These are phyloP conservation scores for Lithophane socia DNA, from an alignment of 2,888 invertebrate genomes.

Conservation along the genomic window DNA sequence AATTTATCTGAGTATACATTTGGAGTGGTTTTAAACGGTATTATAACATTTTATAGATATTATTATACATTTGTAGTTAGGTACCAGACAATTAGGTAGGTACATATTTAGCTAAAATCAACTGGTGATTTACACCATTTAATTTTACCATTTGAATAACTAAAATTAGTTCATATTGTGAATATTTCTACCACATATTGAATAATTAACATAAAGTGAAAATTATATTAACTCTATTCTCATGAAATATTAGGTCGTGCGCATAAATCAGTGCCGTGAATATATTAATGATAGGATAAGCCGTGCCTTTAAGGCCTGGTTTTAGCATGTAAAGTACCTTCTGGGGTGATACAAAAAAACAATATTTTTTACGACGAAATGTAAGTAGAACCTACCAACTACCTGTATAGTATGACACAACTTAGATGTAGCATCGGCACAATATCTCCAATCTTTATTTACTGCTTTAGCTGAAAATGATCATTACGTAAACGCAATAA, in stretches of 20 bases:
- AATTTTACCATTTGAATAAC: slow-evolving; percentile 16
- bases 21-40: no score
- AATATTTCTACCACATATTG: slow-evolving; percentile 30
- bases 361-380: slow-evolving; percentile 23
- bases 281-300: slow-evolving; percentile 59
- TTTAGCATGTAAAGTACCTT: slow-evolving; percentile 27
- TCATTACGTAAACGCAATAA: no score
- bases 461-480: no score
- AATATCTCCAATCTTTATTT: no score
- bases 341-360: slow-evolving; percentile 4
- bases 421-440: no score
- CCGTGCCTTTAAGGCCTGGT: slow-evolving; percentile 28
- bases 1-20: no score
- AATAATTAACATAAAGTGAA: slow-evolving; percentile 52
- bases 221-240: slow-evolving; percentile 40
- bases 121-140: background rate
- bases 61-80: background rate
- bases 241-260: slow-evolving; percentile 43
- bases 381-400: background rate
- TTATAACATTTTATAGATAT: background rate
- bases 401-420: no score
- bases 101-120: background rate
- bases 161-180: slow-evolving; percentile 38
- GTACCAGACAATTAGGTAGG: background rate
- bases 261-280: slow-evolving; percentile 49